Percentiles rank a stretch among this genome's conserved stretches.
phyloP scores from a whole-genome alignment of 1,140 invertebrate genomes.

The Rhizoglyphus robini region DNA sequence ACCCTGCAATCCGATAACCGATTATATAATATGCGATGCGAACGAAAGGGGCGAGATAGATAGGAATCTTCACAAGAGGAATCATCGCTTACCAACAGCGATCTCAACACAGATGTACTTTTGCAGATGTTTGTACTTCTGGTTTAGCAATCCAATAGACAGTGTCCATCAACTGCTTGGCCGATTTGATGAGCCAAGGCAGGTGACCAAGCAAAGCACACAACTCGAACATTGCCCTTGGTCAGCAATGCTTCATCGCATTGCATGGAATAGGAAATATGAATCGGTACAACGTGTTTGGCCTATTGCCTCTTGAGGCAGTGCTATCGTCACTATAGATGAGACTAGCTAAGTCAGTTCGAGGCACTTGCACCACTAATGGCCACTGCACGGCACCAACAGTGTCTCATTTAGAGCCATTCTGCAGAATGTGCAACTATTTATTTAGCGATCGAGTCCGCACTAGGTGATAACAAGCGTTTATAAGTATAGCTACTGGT shows the following conservation, averaged over 20 bases:
- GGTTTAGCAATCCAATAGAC: not conserved
- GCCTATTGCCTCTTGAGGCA: too few species aligned
- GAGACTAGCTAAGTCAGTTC: not conserved
- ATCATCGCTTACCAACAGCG: not conserved
- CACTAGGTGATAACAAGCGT: not conserved
- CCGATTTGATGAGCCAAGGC: not conserved
- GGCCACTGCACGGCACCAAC: not conserved
- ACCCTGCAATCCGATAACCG: not conserved
- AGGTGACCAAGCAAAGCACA: not conserved
- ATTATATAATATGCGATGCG: not conserved
- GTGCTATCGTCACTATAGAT: too few species aligned
- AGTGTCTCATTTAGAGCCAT: too few species aligned
- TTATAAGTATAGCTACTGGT: not conserved
- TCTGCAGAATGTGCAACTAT: not conserved
- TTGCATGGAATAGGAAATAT: too few species aligned
- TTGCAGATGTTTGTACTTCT: not conserved
- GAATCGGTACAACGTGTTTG: too few species aligned
- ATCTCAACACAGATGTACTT: not conserved
- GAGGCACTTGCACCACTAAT: not conserved
- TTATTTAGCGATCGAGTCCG: slow-evolving; percentile 2
- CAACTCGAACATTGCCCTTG: not conserved
- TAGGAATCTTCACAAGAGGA: not conserved
- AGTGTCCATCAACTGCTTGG: not conserved
- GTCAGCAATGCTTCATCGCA: too few species aligned
- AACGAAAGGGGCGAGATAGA: not conserved